Evolutionary conservation across 2,888 invertebrate genomes (phyloP).

Genomic region (Cryptocheilus praepositus): DNA sequence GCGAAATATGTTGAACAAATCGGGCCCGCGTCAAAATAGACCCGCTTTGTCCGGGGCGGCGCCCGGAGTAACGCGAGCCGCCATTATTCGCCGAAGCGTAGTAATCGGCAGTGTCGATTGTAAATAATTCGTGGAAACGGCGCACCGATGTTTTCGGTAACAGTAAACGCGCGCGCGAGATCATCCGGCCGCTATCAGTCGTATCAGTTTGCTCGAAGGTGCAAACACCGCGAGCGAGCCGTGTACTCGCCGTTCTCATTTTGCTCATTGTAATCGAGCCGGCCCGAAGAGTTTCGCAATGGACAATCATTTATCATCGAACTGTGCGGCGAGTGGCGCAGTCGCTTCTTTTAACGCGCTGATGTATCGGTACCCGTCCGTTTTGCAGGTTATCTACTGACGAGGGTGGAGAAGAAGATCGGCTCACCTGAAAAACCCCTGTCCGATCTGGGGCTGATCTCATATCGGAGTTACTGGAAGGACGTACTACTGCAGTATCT

Average conservation of each 20-base stretch:
- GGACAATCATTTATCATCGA: not conserved
- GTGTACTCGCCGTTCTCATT: not conserved
- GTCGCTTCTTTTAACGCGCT: not conserved
- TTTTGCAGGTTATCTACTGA: constrained; percentile 92
- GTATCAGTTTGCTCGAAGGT: too few species aligned
- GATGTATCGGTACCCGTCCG: not conserved
- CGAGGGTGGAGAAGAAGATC: constrained; percentile 96
- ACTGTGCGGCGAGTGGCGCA: not conserved
- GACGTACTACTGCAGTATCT: constrained; percentile 94
- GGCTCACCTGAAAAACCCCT: constrained; percentile 99
- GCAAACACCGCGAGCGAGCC: too few species aligned
- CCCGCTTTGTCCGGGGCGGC: too few species aligned
- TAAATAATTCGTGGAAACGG: too few species aligned
- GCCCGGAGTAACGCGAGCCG: too few species aligned
- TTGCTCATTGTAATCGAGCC: constrained; percentile 1
- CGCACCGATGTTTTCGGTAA: too few species aligned
- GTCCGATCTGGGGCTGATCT: constrained; percentile 97
- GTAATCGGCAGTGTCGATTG: too few species aligned
- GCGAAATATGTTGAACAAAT: too few species aligned
- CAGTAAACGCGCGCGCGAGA: too few species aligned
- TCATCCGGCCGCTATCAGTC: too few species aligned
- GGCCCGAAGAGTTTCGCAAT: not conserved
- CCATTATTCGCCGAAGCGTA: too few species aligned
- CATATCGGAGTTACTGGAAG: constrained; percentile 99
- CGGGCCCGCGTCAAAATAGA: too few species aligned